Base-by-base conservation (phyloP, 1,140 invertebrate species). In the Geopemphigus sp. region DNA sequence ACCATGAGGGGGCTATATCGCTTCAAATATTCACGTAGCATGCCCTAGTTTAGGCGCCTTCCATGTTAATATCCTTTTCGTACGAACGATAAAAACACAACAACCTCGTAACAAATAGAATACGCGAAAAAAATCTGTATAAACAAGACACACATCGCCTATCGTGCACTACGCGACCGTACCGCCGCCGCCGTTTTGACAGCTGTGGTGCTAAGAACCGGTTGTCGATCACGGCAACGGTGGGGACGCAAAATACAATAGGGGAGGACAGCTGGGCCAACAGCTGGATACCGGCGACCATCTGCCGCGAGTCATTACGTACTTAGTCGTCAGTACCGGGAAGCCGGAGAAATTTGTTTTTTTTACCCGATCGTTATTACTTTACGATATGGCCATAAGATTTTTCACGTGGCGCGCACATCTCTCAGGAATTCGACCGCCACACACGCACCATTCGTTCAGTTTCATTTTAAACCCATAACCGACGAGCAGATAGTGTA, bases 201-300 rank as follows among this genome's bases (percentile, higher is more conserved):
- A 78, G 74, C 74, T 78, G 74, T 50, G n/a, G 10, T 45, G 66
- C 39, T 22, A 22, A 22, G n/a, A 78, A 78, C 74, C 74, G 74
- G 74, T 78, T 78, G 74, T 17, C 56, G 29, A 12, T 39, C 22
- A 15, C 57, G 26, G 24, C 26, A 11, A 15, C 17, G 70, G 50
- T n/a, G 47, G 24, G 47, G 29, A 17, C 24, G 45, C 15, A 26
- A 12, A 78, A 57, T 50, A 78, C 74, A 78, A 78, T 78, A 78
- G 39, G 74, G 74, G 74, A 78, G 74, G 74, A 78, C 74, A 78
- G 74, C 74, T 78, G 74, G 74, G 57, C 57, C 74, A 78, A 78
- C 74, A 78, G 74, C 74, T 78, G 74, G 74, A 78, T 78, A 19
- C 74, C 74, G 56, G 74, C 57, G 22, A 78, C 74, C 74, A 78